Evolutionary conservation across 2,888 invertebrate genomes (phyloP).

Genomic region (Aspidiotus rigidus): DNA sequence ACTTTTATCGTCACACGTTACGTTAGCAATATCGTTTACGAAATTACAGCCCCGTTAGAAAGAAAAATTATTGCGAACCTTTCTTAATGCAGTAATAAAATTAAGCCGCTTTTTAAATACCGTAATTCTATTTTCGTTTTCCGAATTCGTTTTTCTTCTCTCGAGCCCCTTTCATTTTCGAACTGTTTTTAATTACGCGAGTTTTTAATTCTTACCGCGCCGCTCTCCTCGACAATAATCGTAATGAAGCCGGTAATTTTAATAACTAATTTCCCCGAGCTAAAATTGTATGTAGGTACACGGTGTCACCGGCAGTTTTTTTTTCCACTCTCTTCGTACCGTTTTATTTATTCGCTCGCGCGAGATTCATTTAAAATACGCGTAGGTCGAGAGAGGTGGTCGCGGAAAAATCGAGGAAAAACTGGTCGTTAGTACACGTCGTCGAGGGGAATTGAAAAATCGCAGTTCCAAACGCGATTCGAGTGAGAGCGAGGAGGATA

Average conservation of each 20-base stretch:
- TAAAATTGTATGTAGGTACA: slow-evolving; percentile 18
- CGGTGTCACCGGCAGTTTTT: slow-evolving; percentile 21
- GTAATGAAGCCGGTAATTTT: background rate
- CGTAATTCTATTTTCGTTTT: too few species aligned
- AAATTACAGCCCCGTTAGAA: too few species aligned
- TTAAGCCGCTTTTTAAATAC: too few species aligned
- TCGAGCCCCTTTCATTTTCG: too few species aligned
- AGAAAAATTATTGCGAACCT: too few species aligned
- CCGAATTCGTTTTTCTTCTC: too few species aligned
- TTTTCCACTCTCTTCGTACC: background rate
- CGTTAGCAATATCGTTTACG: too few species aligned
- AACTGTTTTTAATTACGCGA: too few species aligned
- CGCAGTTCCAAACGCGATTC: slow-evolving; percentile 29
- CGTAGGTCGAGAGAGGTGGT: background rate
- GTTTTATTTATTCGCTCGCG: background rate
- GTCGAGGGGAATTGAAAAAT: slow-evolving; percentile 21
- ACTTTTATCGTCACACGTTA: too few species aligned
- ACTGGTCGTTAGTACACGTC: background rate
- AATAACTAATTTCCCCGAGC: slow-evolving; percentile 11
- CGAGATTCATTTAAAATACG: slow-evolving; percentile 2
- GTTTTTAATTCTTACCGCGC: too few species aligned
- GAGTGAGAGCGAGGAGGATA: slow-evolving; percentile 6
- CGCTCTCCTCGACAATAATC: too few species aligned
- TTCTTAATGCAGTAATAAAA: too few species aligned
- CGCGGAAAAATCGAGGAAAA: slow-evolving; percentile 23